Evolutionary conservation across 1,140 invertebrate species (phyloP).

Genomic region (Armadillidium nasatum): DNA sequence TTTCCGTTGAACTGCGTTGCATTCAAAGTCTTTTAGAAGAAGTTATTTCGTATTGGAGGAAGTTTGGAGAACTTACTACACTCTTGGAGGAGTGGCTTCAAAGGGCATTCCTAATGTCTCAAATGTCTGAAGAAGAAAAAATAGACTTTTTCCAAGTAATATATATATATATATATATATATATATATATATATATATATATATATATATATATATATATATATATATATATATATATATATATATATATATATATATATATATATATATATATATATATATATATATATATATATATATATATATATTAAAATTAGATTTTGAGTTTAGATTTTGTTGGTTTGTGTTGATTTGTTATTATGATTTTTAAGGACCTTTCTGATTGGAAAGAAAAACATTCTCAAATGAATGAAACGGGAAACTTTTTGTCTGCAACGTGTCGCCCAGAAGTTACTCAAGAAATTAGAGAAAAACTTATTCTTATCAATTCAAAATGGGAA

Average conservation of each 20-base stretch:
- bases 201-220: background rate
- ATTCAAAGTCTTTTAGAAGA: slow-evolving; percentile 84
- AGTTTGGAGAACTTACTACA: slow-evolving; percentile 67
- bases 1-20: slow-evolving; percentile 82
- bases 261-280: no score
- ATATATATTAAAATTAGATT: no score
- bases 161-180: no score
- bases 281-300: no score
- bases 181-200: background rate
- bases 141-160: no score
- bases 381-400: slow-evolving; percentile 85
- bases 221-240: no score
- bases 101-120: slow-evolving; percentile 69
- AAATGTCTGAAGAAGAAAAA: slow-evolving; percentile 71
- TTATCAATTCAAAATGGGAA: slow-evolving; percentile 72
- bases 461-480: slow-evolving; percentile 67
- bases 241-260: no score
- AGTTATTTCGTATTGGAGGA: slow-evolving; percentile 79
- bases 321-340: no score
- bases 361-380: slow-evolving; percentile 64
- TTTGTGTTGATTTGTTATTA: no score
- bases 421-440: slow-evolving; percentile 81
- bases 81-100: slow-evolving; percentile 75
- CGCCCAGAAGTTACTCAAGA: slow-evolving; percentile 70
- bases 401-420: slow-evolving; percentile 73